Evolutionary conservation across 2,113 vertebrate genomes (phyloP).

Genomic region (Sinocyclocheilus grahami): DNA sequence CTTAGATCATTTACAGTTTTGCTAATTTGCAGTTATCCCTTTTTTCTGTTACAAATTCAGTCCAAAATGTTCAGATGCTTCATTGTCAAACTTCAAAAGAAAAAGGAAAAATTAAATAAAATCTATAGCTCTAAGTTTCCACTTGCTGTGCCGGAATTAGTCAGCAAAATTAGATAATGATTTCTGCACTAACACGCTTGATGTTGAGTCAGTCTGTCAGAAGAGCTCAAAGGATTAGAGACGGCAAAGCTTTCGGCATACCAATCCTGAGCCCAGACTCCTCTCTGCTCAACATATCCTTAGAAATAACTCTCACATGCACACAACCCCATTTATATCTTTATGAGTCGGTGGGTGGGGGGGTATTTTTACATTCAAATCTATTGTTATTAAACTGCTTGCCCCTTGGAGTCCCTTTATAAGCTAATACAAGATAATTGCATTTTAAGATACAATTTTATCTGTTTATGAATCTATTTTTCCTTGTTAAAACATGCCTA

Average conservation of each 20-base stretch:
- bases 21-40: neutral
- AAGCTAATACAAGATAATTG: neutral
- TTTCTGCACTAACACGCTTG: conserved; percentile 40
- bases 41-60: neutral
- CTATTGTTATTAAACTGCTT: neutral
- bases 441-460: neutral
- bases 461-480: neutral
- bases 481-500: neutral
- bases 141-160: conserved; percentile 31
- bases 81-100: neutral
- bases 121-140: conserved; percentile 11
- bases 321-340: neutral
- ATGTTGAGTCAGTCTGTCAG: conserved; percentile 42
- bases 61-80: neutral
- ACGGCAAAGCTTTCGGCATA: conserved; percentile 5
- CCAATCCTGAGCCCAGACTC: conserved; percentile 2
- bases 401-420: neutral
- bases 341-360: no score
- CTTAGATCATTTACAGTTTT: neutral
- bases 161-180: conserved; percentile 46
- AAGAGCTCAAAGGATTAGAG: conserved; percentile 48
- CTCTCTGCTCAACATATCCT: conserved; percentile 15
- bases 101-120: neutral
- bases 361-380: neutral
- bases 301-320: neutral